Evolutionary conservation across 2,113 vertebrate genomes (phyloP).

Genomic region (Asarcornis scutulata): DNA sequence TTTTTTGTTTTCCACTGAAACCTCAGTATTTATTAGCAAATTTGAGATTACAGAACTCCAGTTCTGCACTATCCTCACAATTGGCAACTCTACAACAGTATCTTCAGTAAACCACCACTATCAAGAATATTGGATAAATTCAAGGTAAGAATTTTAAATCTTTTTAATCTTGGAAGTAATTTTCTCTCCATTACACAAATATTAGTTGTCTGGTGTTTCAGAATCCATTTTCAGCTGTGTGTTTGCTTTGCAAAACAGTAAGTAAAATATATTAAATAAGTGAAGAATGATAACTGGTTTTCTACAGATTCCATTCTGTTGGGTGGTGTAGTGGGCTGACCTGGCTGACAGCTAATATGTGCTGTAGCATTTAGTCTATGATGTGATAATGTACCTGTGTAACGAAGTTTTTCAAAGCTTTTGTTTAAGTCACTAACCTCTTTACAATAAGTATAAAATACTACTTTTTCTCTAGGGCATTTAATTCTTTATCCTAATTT

Average conservation of each 20-base stretch:
- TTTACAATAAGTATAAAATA: background rate
- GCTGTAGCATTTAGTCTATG: background rate
- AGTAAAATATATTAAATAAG: background rate
- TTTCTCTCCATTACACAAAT: background rate
- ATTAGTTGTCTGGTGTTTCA: background rate
- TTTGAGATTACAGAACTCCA: background rate
- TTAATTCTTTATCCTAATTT: background rate
- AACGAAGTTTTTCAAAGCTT: background rate
- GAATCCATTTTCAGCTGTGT: background rate
- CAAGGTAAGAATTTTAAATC: background rate
- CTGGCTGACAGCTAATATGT: background rate
- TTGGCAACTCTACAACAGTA: background rate
- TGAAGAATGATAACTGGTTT: background rate
- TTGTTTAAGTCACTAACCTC: background rate
- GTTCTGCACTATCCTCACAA: background rate
- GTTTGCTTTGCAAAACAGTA: background rate
- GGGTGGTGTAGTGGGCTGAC: background rate
- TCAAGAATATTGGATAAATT: background rate
- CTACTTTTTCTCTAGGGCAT: background rate
- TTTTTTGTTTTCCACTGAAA: background rate
- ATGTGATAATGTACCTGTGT: accelerated
- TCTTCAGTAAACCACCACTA: background rate
- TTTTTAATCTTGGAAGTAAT: background rate
- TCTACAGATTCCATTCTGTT: background rate
- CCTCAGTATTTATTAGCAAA: background rate